Evolutionary conservation across 2,113 vertebrate genomes (phyloP).

Genomic region (Emydocephalus ijimae): DNA sequence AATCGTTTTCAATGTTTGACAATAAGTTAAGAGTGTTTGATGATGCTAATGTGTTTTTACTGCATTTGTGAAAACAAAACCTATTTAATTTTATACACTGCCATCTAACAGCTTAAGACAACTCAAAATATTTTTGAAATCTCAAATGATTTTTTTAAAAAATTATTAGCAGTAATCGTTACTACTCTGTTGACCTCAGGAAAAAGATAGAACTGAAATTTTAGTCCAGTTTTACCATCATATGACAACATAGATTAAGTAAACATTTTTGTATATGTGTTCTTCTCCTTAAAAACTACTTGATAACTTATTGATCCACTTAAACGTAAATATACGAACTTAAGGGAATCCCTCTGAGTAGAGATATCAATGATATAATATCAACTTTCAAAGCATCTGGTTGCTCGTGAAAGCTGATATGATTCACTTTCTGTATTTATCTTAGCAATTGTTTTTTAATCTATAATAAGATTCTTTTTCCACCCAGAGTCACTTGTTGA

Average conservation of each 20-base stretch:
- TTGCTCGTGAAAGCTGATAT: not conserved
- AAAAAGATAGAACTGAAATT: not conserved
- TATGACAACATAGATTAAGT: not conserved
- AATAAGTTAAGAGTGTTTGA: not conserved
- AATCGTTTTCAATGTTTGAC: not conserved
- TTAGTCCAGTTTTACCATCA: not conserved
- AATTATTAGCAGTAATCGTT: not conserved
- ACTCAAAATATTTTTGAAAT: not conserved
- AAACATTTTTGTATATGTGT: not conserved
- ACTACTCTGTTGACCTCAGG: not conserved
- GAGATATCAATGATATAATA: not conserved
- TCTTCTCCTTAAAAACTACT: not conserved
- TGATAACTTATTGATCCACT: not conserved
- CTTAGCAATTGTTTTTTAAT: not conserved
- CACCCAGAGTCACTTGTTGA: not conserved
- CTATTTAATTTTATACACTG: not conserved
- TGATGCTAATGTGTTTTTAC: not conserved
- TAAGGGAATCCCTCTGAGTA: not conserved
- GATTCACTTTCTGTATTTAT: not conserved
- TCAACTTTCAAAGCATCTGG: not conserved
- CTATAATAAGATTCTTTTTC: not conserved
- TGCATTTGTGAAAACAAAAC: not conserved
- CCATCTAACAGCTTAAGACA: not conserved
- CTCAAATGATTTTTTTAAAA: not conserved
- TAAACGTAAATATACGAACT: not conserved